phyloP scores from a whole-genome alignment of 1,140 invertebrate species.

The Plutomurus gul region DNA sequence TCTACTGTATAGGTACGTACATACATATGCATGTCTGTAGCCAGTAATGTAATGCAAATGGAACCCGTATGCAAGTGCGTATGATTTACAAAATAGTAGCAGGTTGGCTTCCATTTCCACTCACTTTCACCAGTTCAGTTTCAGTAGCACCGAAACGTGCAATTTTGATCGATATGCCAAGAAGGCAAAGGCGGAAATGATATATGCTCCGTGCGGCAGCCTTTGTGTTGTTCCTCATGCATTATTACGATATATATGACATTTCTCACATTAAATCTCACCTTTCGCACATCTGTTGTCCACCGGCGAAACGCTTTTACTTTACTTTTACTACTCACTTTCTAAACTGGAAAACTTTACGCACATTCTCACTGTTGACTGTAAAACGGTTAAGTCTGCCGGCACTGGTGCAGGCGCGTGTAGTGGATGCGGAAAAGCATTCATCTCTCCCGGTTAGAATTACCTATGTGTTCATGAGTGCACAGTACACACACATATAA shows the following conservation, averaged over 20 bases:
- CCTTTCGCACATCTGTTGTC: conserved; percentile 14
- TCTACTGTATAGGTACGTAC: too few species aligned
- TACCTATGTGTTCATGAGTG: too few species aligned
- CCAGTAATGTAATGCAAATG: too few species aligned
- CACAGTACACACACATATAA: too few species aligned
- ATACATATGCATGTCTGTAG: too few species aligned
- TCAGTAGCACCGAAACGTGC: too few species aligned
- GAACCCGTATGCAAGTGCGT: too few species aligned
- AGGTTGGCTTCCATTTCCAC: too few species aligned
- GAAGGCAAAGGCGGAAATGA: not conserved
- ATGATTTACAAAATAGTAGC: not conserved
- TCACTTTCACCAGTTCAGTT: too few species aligned
- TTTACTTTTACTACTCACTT: not conserved
- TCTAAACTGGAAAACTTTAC: not conserved
- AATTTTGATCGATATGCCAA: conserved; percentile 7
- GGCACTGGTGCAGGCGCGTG: too few species aligned
- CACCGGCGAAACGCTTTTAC: not conserved
- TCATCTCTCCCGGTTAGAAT: too few species aligned
- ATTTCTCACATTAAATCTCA: conserved; percentile 12
- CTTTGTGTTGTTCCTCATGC: conserved; percentile 1
- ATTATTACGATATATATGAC: conserved; percentile 23
- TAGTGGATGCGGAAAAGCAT: too few species aligned
- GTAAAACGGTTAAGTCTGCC: not conserved
- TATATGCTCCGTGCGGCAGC: not conserved
- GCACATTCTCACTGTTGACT: not conserved